These are phyloP conservation scores for Drosophila suboccidentalis DNA, from an alignment of 2,888 invertebrate genomes.

Conservation along the genomic window DNA sequence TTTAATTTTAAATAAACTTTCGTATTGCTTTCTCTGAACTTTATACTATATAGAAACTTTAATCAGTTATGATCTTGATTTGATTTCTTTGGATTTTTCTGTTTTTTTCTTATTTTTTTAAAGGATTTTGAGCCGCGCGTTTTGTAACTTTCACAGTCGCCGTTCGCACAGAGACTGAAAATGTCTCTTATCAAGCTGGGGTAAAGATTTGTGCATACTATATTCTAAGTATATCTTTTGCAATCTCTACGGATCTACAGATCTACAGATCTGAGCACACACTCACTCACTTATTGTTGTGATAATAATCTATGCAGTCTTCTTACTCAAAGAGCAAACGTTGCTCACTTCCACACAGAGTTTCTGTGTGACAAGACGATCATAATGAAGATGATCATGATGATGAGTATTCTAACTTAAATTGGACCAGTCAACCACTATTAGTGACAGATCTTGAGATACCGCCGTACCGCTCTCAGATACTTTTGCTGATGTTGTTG, in stretches of 20 bases:
- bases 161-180: slow-evolving; percentile 84
- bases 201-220: slow-evolving; percentile 76
- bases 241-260: slow-evolving; percentile 65
- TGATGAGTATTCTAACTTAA: slow-evolving; percentile 66
- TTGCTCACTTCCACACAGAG: slow-evolving; percentile 24
- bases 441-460: slow-evolving; percentile 62
- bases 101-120: slow-evolving; percentile 12
- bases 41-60: slow-evolving; percentile 24
- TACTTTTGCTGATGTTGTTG: slow-evolving; percentile 16
- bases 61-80: not conserved
- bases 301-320: slow-evolving; percentile 50
- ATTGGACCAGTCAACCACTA: slow-evolving; percentile 60
- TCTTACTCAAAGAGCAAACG: slow-evolving; percentile 24
- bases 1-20: not conserved
- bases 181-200: slow-evolving; percentile 79
- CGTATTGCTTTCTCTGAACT: slow-evolving; percentile 2
- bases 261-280: slow-evolving; percentile 32
- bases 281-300: slow-evolving; percentile 16
- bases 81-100: not conserved
- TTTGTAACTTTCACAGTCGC: slow-evolving; percentile 70
- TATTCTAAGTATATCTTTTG: slow-evolving; percentile 61
- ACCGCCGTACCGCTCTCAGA: slow-evolving; percentile 30
- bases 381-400: slow-evolving; percentile 32
- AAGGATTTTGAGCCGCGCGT: slow-evolving; percentile 32
- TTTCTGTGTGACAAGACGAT: slow-evolving; percentile 5